Evolutionary conservation across 2,888 invertebrate species (phyloP).

Genomic region (Ectemnius lituratus): DNA sequence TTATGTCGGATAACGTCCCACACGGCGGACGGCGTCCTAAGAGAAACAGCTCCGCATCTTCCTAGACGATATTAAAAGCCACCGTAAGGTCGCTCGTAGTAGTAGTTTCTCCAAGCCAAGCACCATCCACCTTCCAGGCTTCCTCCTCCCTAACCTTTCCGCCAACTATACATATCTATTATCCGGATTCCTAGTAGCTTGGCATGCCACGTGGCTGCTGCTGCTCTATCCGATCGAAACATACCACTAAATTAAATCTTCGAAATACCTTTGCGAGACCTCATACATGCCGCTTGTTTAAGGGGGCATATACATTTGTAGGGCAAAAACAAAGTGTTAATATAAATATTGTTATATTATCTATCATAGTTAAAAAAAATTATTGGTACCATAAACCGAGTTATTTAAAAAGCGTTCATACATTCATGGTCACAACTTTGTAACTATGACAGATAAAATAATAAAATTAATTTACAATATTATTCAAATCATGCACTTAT

Average conservation of each 20-base stretch:
- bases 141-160: background rate
- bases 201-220: background rate
- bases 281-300: constrained; percentile 18
- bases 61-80: constrained; percentile 35
- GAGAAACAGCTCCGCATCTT: constrained; percentile 29
- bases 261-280: constrained; percentile 34
- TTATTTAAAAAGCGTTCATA: too few relatives aligned
- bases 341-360: too few relatives aligned
- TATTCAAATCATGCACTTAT: too few relatives aligned
- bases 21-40: constrained; percentile 31
- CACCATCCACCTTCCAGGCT: background rate
- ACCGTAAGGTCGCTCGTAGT: background rate
- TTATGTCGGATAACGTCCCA: constrained; percentile 53
- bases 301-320: too few relatives aligned
- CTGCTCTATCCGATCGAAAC: constrained; percentile 24
- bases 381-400: too few relatives aligned
- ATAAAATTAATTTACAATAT: too few relatives aligned
- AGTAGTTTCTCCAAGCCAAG: constrained; percentile 5
- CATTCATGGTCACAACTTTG: too few relatives aligned
- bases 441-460: too few relatives aligned
- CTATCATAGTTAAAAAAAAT: too few relatives aligned
- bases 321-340: too few relatives aligned
- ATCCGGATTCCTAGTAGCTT: too few relatives aligned
- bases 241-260: constrained; percentile 38
- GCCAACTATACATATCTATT: too few relatives aligned